These are phyloP conservation scores for Drymodes brunneopygia DNA, from an alignment of 2,113 vertebrate species.

Conservation along the genomic window DNA sequence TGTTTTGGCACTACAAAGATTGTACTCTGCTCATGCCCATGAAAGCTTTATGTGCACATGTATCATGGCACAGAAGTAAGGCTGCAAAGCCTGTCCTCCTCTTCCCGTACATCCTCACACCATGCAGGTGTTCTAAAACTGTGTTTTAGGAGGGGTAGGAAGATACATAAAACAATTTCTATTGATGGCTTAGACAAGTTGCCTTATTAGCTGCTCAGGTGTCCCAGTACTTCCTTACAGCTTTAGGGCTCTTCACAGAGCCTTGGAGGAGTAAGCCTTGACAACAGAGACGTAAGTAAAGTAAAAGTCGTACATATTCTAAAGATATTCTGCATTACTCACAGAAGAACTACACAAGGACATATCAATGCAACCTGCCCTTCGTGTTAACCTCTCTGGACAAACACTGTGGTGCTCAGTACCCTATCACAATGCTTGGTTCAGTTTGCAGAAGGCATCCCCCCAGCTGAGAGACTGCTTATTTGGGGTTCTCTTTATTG, in stretches of 20 bases:
- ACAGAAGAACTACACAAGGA: background rate
- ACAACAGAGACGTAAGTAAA: background rate
- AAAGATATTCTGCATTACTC: background rate
- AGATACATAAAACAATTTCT: background rate
- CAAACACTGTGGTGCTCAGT: background rate
- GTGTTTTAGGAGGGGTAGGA: background rate
- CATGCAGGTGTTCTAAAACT: background rate
- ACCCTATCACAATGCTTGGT: rapidly evolving
- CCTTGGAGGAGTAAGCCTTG: background rate
- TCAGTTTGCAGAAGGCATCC: background rate
- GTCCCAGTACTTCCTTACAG: background rate
- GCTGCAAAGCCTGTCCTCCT: background rate
- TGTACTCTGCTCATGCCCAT: background rate
- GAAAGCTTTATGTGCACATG: background rate
- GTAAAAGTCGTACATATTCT: background rate
- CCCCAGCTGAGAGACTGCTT: background rate
- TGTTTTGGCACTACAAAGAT: background rate
- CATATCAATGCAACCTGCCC: background rate
- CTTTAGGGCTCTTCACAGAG: background rate
- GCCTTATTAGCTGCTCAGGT: background rate
- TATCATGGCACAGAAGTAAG: background rate
- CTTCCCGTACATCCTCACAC: background rate
- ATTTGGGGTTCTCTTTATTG: background rate
- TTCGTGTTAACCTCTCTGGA: background rate
- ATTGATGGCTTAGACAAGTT: background rate